Evolutionary conservation across 2,113 vertebrate species (phyloP).

Genomic region (Fulica atra): DNA sequence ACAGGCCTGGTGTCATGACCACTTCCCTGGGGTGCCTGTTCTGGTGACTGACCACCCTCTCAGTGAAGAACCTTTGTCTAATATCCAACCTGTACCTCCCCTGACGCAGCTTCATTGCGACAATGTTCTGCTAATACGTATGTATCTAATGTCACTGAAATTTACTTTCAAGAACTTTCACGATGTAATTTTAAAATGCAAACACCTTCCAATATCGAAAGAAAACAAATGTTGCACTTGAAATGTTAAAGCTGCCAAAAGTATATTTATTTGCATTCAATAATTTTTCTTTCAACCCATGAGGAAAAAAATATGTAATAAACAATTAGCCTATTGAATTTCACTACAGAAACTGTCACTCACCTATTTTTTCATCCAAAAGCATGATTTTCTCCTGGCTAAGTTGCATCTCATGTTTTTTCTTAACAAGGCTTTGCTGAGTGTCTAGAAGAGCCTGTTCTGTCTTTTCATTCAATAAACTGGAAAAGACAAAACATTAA

Average conservation of each 20-base stretch:
- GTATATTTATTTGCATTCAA: not conserved
- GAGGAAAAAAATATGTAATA: not conserved
- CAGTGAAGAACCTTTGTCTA: too few relatives aligned
- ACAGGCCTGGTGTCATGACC: too few relatives aligned
- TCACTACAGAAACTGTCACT: conserved; percentile 23
- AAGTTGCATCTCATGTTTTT: conserved; percentile 78
- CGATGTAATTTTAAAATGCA: not conserved
- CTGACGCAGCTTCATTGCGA: not conserved
- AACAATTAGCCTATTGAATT: not conserved
- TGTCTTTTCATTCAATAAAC: conserved; percentile 78
- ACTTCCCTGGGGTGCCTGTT: too few relatives aligned
- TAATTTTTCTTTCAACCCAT: not conserved
- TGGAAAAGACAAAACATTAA: conserved; percentile 70
- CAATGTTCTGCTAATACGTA: not conserved
- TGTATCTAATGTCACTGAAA: not conserved
- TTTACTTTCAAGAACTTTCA: not conserved
- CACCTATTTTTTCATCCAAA: conserved; percentile 81
- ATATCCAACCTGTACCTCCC: too few relatives aligned
- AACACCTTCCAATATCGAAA: not conserved
- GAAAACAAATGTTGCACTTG: not conserved
- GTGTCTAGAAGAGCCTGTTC: conserved; percentile 78
- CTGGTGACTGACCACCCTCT: too few relatives aligned
- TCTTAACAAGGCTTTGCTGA: conserved; percentile 75
- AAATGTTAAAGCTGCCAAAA: not conserved
- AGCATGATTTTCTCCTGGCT: conserved; percentile 77